A percentile compares a stretch with the other conserved stretches of the same genome.
Conservation (phyloP, 2,113 vertebrate species). For the Dipodomys spectabilis region DNA sequence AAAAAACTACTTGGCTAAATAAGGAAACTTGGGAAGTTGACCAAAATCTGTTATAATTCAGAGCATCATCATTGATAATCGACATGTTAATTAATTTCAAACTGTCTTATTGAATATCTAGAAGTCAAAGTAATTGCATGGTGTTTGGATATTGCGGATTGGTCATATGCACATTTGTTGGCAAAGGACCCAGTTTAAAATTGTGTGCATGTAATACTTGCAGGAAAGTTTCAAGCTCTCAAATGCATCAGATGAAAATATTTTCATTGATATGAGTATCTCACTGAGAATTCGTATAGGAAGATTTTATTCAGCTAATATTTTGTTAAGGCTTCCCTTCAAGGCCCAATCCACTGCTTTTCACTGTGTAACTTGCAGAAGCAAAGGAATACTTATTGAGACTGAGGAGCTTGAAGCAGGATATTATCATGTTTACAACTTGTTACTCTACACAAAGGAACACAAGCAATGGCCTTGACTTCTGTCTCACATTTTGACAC, state of each 20-base stretch:
- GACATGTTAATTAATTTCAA: not conserved
- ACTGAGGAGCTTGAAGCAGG: not conserved
- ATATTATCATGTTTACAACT: slow-evolving; percentile 7
- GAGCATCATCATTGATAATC: not conserved
- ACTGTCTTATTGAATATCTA: not conserved
- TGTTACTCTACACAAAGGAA: not conserved
- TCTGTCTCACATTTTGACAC: slow-evolving; percentile 32
- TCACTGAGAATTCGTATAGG: not conserved
- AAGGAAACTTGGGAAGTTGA: not conserved
- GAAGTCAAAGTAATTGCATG: not conserved
- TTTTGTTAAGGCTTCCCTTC: not conserved
- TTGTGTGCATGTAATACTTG: not conserved
- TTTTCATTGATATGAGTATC: not conserved
- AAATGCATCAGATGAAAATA: not conserved
- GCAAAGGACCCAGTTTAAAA: not conserved
- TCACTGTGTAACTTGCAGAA: not conserved
- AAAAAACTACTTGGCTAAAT: not conserved
- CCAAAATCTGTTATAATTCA: not conserved
- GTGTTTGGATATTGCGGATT: not conserved
- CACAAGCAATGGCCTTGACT: not conserved
- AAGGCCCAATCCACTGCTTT: not conserved
- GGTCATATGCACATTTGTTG: not conserved
- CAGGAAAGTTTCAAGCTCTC: not conserved
- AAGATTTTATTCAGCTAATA: not conserved
- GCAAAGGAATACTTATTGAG: not conserved